A percentile compares a stretch with the other conserved stretches of the same genome.
These are phyloP conservation scores for Philypnodon macrostomus DNA, from an alignment of 2,797 vertebrate species.

Conservation along the genomic window DNA sequence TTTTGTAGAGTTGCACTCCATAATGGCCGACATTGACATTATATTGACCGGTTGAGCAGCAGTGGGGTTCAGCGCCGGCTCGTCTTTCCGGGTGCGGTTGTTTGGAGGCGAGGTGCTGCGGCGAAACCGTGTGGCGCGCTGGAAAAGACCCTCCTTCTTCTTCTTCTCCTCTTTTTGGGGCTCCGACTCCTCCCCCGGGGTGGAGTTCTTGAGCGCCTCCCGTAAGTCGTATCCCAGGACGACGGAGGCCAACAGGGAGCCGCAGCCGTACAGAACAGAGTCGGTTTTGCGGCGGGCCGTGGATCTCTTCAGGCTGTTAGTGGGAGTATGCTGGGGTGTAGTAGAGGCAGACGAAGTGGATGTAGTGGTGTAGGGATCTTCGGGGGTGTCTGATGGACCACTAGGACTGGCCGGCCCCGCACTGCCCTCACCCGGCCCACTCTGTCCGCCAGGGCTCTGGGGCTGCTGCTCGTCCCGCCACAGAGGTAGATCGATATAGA, in stretches of 20 bases:
- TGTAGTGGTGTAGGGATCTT: slow-evolving; percentile 79
- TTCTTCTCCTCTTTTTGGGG: slow-evolving; percentile 80
- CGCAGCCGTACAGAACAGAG: slow-evolving; percentile 81
- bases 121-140: slow-evolving; percentile 82
- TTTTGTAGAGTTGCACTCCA: slow-evolving; percentile 83
- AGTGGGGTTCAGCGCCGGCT: slow-evolving; percentile 45
- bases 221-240: slow-evolving; percentile 86
- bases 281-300: slow-evolving; percentile 80
- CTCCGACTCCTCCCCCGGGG: slow-evolving; percentile 73
- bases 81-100: slow-evolving; percentile 73
- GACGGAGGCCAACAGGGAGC: slow-evolving; percentile 85
- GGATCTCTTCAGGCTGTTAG: slow-evolving; percentile 81
- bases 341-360: slow-evolving; percentile 77
- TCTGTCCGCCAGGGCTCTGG: slow-evolving; percentile 60
- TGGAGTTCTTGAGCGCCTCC: slow-evolving; percentile 71
- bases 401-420: slow-evolving; percentile 31
- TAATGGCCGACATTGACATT: slow-evolving; percentile 83
- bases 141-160: slow-evolving; percentile 86
- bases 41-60: slow-evolving; percentile 71
- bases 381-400: slow-evolving; percentile 66
- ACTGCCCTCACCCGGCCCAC: slow-evolving; percentile 45
- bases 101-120: slow-evolving; percentile 80
- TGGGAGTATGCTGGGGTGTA: slow-evolving; percentile 83
- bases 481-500: slow-evolving; percentile 90
- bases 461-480: slow-evolving; percentile 85